Evolutionary conservation across 2,113 vertebrate species (phyloP).

Genomic region (Calidris pygmaea): DNA sequence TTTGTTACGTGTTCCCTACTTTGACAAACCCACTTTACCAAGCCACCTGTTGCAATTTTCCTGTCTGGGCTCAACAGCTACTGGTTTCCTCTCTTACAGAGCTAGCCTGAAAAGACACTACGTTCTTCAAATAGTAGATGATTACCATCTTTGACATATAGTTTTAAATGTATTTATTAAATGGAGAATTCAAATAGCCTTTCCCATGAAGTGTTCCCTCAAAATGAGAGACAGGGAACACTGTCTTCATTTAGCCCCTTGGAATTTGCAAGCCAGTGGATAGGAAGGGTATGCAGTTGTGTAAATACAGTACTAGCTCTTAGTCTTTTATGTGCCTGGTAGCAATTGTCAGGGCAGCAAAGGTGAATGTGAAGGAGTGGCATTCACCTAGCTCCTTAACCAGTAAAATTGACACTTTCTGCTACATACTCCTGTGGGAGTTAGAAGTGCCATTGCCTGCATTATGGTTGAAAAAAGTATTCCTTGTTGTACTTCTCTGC

Average conservation of each 20-base stretch:
- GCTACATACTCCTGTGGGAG: fast-evolving
- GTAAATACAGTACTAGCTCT: not conserved
- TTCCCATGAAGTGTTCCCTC: not conserved
- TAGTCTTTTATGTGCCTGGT: not conserved
- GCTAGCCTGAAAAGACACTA: not conserved
- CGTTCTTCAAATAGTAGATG: not conserved
- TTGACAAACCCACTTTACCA: not conserved
- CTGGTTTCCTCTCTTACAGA: not conserved
- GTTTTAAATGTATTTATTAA: not conserved
- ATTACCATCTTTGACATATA: not conserved
- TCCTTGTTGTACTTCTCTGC: not conserved
- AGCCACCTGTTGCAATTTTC: not conserved
- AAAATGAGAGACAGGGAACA: not conserved
- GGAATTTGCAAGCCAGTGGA: not conserved
- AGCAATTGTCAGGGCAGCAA: not conserved
- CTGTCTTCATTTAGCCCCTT: not conserved
- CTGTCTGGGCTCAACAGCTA: not conserved
- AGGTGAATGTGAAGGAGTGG: not conserved
- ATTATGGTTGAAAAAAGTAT: not conserved
- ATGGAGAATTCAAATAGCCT: not conserved
- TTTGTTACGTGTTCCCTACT: not conserved
- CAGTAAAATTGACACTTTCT: not conserved
- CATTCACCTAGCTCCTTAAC: not conserved
- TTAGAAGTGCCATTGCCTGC: not conserved
- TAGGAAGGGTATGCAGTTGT: not conserved